Conservation (phyloP, 2,797 vertebrate genomes). For the Cuniculus paca region DNA sequence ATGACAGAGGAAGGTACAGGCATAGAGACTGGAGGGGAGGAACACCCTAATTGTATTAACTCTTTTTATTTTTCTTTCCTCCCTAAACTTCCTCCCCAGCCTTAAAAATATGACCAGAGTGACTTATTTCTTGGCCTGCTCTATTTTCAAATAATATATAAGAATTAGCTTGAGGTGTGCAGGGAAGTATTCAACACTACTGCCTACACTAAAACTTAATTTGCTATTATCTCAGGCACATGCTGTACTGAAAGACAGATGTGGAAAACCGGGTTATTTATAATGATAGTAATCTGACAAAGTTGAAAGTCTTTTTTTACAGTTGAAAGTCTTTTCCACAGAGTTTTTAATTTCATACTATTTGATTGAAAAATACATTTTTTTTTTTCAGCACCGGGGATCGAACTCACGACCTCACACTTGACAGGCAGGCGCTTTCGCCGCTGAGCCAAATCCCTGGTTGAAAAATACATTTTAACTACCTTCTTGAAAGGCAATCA, state of each 20-base stretch:
- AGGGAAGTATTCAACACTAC: slow-evolving; percentile 13
- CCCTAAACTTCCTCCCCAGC: not conserved
- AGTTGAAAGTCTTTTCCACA: not conserved
- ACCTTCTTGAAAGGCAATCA: slow-evolving; percentile 34
- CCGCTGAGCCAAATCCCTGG: too few relatives aligned
- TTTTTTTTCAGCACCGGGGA: too few relatives aligned
- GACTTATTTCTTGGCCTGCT: not conserved
- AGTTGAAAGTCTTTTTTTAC: not conserved
- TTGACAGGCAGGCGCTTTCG: too few relatives aligned
- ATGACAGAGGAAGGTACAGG: not conserved
- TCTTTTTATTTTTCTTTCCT: not conserved
- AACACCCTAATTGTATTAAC: not conserved
- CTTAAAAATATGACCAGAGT: slow-evolving; percentile 25
- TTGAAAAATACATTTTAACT: slow-evolving; percentile 48
- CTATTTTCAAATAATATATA: slow-evolving; percentile 62
- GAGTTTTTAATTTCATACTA: slow-evolving; percentile 39
- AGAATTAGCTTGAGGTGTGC: slow-evolving; percentile 53
- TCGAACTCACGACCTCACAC: too few relatives aligned
- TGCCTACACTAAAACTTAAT: slow-evolving; percentile 55
- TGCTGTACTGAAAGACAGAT: slow-evolving; percentile 32
- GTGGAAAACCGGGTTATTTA: slow-evolving; percentile 53
- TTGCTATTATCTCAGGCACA: slow-evolving; percentile 61
- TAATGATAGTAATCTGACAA: slow-evolving; percentile 47
- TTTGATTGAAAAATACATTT: not conserved
- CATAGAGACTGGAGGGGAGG: not conserved